These are phyloP conservation scores for Halocynthia roretzi DNA, from an alignment of 23 tunicate species.

Conservation along the genomic window DNA sequence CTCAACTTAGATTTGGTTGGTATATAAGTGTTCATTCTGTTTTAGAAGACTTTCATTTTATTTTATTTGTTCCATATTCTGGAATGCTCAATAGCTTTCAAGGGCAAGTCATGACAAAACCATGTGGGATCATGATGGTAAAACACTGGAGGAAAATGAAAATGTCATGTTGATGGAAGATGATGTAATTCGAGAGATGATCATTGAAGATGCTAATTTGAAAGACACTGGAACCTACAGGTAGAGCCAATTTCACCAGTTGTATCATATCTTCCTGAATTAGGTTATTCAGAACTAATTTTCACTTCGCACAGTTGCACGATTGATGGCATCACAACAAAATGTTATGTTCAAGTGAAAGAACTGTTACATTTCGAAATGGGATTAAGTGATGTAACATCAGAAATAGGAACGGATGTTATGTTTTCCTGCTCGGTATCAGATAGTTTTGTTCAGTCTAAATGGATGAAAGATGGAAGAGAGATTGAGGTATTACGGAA, in stretches of 20 bases:
- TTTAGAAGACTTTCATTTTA: no score
- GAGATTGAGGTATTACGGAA: constrained; percentile 5
- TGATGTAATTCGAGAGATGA: constrained; percentile 36
- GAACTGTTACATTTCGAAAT: constrained; percentile 14
- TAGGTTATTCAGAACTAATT: background rate
- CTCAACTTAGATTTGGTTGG: no score
- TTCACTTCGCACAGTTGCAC: background rate
- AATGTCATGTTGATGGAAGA: constrained; percentile 14
- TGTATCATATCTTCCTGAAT: background rate
- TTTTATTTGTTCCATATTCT: no score
- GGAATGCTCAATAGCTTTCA: constrained; percentile 9
- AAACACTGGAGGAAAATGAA: constrained; percentile 22
- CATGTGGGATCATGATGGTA: constrained; percentile 26
- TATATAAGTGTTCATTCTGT: no score
- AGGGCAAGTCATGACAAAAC: constrained; percentile 10
- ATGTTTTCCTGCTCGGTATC: constrained; percentile 18
- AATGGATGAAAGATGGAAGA: constrained; percentile 24
- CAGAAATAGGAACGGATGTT: background rate
- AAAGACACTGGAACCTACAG: constrained; percentile 29
- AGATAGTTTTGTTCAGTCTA: background rate
- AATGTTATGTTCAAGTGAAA: constrained; percentile 30
- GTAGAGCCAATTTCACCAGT: background rate
- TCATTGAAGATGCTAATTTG: constrained; percentile 20
- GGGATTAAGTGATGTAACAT: constrained; percentile 14
- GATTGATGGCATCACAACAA: constrained; percentile 10